Conservation (phyloP, 1,140 invertebrate species). For the Drosophila ananassae region DNA sequence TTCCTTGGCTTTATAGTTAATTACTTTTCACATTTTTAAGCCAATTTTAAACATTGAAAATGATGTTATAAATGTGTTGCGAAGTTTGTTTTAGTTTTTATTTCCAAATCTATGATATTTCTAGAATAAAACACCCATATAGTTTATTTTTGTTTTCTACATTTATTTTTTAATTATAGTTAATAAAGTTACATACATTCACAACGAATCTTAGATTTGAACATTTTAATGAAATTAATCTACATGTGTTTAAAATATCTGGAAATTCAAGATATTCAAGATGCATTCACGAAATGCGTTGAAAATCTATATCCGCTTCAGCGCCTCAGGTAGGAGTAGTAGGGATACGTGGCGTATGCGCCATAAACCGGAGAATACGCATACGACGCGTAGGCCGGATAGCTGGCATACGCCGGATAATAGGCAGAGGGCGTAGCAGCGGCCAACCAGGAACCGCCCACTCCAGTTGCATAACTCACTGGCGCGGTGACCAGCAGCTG, state of each 20-base stretch:
- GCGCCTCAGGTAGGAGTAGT: slow-evolving; percentile 67
- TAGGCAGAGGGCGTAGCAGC: slow-evolving; percentile 22
- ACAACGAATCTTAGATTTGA: not conserved
- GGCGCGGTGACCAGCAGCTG: slow-evolving; percentile 63
- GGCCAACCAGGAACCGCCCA: slow-evolving; percentile 45
- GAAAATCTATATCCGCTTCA: slow-evolving; percentile 30
- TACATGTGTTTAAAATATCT: no score
- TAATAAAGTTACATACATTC: not conserved
- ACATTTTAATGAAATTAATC: not conserved
- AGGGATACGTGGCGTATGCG: slow-evolving; percentile 73
- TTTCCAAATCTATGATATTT: no score
- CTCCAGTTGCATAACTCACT: slow-evolving; percentile 59
- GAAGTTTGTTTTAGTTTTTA: no score
- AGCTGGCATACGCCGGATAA: slow-evolving; percentile 57
- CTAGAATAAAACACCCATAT: no score
- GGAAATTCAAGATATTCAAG: not conserved
- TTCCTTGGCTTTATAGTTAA: no score
- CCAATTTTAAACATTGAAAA: no score
- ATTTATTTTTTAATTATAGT: not conserved
- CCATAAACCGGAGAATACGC: slow-evolving; percentile 67
- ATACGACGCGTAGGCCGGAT: slow-evolving; percentile 73
- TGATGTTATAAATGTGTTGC: no score
- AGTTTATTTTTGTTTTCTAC: not conserved
- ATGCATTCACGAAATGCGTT: not conserved
- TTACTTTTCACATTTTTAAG: no score